Evolutionary conservation across 1,140 invertebrate species (phyloP).

Genomic region (Kradibia gibbosae): DNA sequence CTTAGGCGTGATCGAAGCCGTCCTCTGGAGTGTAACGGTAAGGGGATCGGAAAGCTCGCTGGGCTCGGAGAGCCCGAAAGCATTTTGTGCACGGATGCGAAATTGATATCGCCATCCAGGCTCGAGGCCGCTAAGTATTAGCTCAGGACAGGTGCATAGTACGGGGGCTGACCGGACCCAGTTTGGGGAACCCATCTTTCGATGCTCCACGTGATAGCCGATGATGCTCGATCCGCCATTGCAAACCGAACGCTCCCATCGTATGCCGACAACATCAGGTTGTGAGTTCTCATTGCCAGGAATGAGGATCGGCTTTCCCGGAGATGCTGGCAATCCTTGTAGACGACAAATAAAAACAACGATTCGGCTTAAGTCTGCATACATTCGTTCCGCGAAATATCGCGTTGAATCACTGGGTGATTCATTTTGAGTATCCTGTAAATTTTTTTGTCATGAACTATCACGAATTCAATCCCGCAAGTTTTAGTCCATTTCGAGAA

Average conservation of each 20-base stretch:
- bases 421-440: constrained; percentile 23
- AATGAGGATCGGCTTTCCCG: constrained; percentile 83
- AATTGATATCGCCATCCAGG: constrained; percentile 92
- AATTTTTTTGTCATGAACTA: constrained; percentile 39
- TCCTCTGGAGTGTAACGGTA: constrained; percentile 81
- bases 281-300: constrained; percentile 79
- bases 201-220: constrained; percentile 87
- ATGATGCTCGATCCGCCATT: constrained; percentile 93
- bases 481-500: background rate
- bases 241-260: constrained; percentile 85
- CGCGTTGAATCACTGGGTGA: background rate
- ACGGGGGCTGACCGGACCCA: constrained; percentile 84
- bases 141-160: constrained; percentile 79
- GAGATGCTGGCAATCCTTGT: constrained; percentile 82
- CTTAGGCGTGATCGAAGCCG: constrained; percentile 77
- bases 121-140: constrained; percentile 84
- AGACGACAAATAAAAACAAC: constrained; percentile 55
- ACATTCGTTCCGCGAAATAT: constrained; percentile 12
- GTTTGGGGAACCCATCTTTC: constrained; percentile 81
- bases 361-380: constrained; percentile 15
- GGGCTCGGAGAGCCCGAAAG: constrained; percentile 84
- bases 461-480: background rate
- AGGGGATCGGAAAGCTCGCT: constrained; percentile 85
- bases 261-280: constrained; percentile 88
- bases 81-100: constrained; percentile 89